Conservation (phyloP, 2,888 invertebrate genomes). For the Nephrotoma flavescens region DNA sequence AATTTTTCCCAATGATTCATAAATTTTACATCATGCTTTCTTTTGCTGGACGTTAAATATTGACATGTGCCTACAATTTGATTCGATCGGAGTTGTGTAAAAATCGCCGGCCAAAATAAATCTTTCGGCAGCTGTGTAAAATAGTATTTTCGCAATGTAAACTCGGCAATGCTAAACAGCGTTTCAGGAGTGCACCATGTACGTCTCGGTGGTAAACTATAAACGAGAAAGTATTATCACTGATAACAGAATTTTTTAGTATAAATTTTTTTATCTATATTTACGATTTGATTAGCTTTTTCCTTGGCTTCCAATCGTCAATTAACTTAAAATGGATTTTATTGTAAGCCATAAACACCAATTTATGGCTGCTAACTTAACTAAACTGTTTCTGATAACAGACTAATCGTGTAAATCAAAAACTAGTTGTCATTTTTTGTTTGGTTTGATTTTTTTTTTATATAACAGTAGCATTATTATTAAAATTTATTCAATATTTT, state of each 20-base stretch:
- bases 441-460: background rate
- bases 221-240: background rate
- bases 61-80: background rate
- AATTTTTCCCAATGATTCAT: constrained; percentile 2
- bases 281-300: background rate
- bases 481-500: background rate
- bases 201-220: background rate
- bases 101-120: background rate
- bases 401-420: background rate
- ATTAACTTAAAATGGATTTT: background rate
- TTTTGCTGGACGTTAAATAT: background rate
- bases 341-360: background rate
- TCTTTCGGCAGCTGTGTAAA: background rate
- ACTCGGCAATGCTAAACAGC: background rate
- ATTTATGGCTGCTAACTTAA: background rate
- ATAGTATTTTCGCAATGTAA: background rate
- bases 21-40: background rate
- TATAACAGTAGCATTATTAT: background rate
- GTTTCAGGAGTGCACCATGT: constrained; percentile 4
- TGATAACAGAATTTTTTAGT: background rate
- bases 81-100: background rate
- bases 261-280: background rate
- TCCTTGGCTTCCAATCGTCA: background rate
- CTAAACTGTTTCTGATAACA: background rate
- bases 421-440: background rate